Evolutionary conservation across 2,113 vertebrate genomes (phyloP), one percentile per base, ranked within the genome.

Genomic region (Calyptomena viridis): DNA sequence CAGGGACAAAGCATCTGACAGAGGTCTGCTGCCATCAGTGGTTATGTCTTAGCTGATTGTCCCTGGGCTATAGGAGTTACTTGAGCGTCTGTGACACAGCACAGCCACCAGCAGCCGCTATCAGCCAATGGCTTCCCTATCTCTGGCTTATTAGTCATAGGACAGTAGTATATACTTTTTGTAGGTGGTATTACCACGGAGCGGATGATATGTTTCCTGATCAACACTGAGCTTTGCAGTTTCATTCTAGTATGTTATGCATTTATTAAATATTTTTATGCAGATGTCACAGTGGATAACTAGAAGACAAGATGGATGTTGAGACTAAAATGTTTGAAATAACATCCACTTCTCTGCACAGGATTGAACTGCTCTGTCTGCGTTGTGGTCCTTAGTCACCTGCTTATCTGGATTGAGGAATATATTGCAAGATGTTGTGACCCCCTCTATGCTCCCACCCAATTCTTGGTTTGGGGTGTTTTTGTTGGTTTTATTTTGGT

Each of bases 381-480:
- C 33, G 8, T 4, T 49, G 14, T 1, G 3, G 28, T 21, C 28
- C 20, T 49, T 80, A 21, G 9, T 49, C 11, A 18, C 21, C 19
- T 62, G 2, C 30, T 63, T 67, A 9, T 63, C 23, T 18, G 22
- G 11, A 28, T 4, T 39, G 16, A 24, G 30, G 12, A 87, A 82
- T 9, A 7, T 31, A 19, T 1, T 71, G 31, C 9, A 66, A 25
- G 28, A 56, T 12, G 16, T 15, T 80, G 9, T 63, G 63, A 12
- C 5, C 28, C 9, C 12, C 16, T 58, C 2, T 2, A 52, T 1
- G 2, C 27, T 58, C 33, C 19, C 12, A 42, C 4, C 0, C 35
- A 60, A 6, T 8, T 31, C 3, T 9, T 52, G 4, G 3, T 39
- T 23, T 28, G 3, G 1, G 3, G 33, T 16, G 25, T 50, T 37